Evolutionary conservation across 2,888 invertebrate species (phyloP), one percentile per base, ranked within the genome.

Genomic region (Agrochola circellaris): DNA sequence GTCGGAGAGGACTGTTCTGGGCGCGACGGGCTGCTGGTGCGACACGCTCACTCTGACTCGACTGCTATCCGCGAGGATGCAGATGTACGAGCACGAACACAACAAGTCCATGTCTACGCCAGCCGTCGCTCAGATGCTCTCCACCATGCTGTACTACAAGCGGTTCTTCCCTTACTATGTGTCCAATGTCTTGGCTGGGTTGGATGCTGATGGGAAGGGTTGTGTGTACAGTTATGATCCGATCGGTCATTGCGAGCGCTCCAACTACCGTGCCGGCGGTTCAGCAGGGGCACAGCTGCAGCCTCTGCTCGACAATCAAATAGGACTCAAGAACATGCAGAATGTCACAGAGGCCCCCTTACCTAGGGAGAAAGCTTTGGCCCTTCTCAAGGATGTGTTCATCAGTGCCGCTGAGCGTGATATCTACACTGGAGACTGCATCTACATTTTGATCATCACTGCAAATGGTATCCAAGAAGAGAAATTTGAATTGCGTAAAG

Each of bases 141-240:
- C 99, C 0, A 99, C 99, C 8, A 98, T 99, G 97, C 97, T 99
- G 88, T 99, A 99, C 93, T 98, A 99, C 94, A 98, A 99, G 90
- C 97, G 99, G 76, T 99, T 99, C 96, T 99, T 99, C 95, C 99
- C 99, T 0, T 99, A 99, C 94, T 99, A 99, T 92, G 98, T 99
- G 38, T 98, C 99, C 48, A 99, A 99, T 92, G 98, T 99, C 67
- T 95, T 99, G 74, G 99, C 99, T 71, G 99, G 99, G 0, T 93
- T 99, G 73, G 99, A 99, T 95, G 97, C 97, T 51, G 98, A 99
- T 83, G 99, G 99, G 6, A 98, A 98, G 92, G 99, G 99, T 15
- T 98, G 98, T 89, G 98, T 99, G 13, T 99, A 98, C 96, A 98
- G 98, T 91, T 99, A 99, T 93, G 99, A 99, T 94, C 99, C 99